Conservation (phyloP, 2,888 invertebrate species). For the Tetramorium bicarinatum region DNA sequence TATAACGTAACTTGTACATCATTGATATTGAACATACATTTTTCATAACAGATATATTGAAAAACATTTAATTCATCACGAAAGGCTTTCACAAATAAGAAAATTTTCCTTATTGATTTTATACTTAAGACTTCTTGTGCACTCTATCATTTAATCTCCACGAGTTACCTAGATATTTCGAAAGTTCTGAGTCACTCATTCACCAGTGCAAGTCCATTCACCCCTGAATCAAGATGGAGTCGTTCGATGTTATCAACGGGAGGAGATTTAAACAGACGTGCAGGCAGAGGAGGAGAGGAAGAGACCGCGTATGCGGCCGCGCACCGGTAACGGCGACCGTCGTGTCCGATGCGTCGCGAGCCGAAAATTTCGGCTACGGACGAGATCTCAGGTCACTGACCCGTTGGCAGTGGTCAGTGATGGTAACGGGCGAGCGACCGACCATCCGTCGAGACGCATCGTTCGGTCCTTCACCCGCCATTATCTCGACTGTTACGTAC, state of each 20-base stretch:
- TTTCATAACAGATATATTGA: neutral
- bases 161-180: neutral
- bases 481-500: conserved; percentile 75
- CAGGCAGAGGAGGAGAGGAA: neutral
- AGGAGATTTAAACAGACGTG: conserved; percentile 24
- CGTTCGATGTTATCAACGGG: neutral
- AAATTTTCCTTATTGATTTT: neutral
- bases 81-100: neutral
- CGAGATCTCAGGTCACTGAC: conserved; percentile 81
- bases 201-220: neutral
- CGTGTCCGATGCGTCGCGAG: conserved; percentile 37
- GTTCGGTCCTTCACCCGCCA: conserved; percentile 81
- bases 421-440: conserved; percentile 82
- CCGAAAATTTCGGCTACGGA: conserved; percentile 74
- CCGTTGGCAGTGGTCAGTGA: conserved; percentile 86
- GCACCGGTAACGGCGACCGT: conserved; percentile 37
- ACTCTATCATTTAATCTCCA: neutral
- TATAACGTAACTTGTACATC: neutral
- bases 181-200: conserved; percentile 17
- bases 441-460: conserved; percentile 72
- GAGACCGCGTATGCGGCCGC: conserved; percentile 11
- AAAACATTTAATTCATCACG: neutral
- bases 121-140: neutral
- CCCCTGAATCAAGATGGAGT: neutral
- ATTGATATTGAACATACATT: neutral